Conservation (phyloP, 1,140 invertebrate genomes). For the Tenebrio molitor region DNA sequence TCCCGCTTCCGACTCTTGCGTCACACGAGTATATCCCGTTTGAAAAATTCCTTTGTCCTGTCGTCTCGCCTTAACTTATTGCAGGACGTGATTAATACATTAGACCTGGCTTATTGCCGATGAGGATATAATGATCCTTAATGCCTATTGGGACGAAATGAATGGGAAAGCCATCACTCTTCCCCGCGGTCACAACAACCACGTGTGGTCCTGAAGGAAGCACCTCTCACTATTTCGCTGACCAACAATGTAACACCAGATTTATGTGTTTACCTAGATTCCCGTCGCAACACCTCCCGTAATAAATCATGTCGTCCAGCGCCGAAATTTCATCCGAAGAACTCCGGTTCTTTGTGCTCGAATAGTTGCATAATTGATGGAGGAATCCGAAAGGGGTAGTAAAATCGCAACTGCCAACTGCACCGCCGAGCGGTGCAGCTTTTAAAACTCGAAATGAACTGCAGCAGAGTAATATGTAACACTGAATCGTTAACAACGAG, state of each 20-base stretch:
- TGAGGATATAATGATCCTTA: conserved; percentile 41
- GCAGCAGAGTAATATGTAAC: conserved; percentile 57
- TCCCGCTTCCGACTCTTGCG: conserved; percentile 35
- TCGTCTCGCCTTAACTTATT: neutral
- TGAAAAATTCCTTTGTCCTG: conserved; percentile 22
- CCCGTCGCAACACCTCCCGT: neutral
- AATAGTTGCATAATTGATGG: conserved; percentile 17
- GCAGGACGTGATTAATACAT: conserved; percentile 37
- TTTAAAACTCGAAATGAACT: conserved; percentile 28
- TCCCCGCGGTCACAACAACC: conserved; percentile 35
- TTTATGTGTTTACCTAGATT: conserved; percentile 44
- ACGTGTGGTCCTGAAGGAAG: conserved; percentile 43
- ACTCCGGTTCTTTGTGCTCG: neutral
- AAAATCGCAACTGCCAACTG: conserved; percentile 26
- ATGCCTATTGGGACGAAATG: conserved; percentile 32
- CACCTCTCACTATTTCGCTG: conserved; percentile 17
- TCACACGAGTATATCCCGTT: neutral
- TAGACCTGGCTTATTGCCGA: neutral
- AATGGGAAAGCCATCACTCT: conserved; percentile 40
- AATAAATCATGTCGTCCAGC: conserved; percentile 33
- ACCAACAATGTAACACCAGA: conserved; percentile 36
- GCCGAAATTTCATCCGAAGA: neutral
- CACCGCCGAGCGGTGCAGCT: neutral
- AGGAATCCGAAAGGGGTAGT: neutral
- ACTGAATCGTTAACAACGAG: conserved; percentile 56